Percentiles rank a stretch among this genome's conserved stretches.
These are phyloP conservation scores for Sciurus carolinensis DNA, from an alignment of 2,797 vertebrate species.

Conservation along the genomic window DNA sequence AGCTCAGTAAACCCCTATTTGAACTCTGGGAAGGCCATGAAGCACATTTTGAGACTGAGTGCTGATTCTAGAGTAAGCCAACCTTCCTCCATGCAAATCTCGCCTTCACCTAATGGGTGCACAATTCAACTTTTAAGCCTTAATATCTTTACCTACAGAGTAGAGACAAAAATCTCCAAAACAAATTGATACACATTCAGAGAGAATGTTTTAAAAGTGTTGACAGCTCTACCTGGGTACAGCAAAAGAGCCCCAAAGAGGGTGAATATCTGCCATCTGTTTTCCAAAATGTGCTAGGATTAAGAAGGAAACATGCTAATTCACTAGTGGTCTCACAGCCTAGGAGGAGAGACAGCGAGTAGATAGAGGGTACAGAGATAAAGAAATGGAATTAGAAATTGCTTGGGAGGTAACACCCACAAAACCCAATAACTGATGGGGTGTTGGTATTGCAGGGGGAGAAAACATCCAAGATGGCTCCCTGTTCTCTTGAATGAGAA, in stretches of 20 bases:
- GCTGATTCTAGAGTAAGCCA: neutral
- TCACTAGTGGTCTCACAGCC: neutral
- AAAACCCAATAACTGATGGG: neutral
- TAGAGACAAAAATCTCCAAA: neutral
- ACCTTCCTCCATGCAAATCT: neutral
- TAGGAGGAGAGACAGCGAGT: neutral
- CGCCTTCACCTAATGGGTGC: neutral
- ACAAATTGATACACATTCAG: neutral
- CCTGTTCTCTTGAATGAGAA: neutral
- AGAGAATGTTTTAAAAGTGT: neutral
- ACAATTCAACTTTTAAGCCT: neutral
- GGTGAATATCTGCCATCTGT: neutral
- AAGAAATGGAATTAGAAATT: neutral
- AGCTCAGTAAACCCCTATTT: neutral
- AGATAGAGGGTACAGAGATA: neutral
- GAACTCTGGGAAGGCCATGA: neutral
- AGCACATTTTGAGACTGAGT: neutral
- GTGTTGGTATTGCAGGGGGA: neutral
- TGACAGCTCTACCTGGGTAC: neutral
- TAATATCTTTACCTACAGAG: neutral
- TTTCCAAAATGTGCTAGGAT: neutral
- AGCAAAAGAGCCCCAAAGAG: neutral
- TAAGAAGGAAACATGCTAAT: neutral
- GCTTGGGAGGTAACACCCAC: neutral
- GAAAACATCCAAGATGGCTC: neutral